Percentiles rank a stretch among this genome's conserved stretches.
These are phyloP conservation scores for Drosophila obscura DNA, from an alignment of 1,140 invertebrate species.

Conservation along the genomic window DNA sequence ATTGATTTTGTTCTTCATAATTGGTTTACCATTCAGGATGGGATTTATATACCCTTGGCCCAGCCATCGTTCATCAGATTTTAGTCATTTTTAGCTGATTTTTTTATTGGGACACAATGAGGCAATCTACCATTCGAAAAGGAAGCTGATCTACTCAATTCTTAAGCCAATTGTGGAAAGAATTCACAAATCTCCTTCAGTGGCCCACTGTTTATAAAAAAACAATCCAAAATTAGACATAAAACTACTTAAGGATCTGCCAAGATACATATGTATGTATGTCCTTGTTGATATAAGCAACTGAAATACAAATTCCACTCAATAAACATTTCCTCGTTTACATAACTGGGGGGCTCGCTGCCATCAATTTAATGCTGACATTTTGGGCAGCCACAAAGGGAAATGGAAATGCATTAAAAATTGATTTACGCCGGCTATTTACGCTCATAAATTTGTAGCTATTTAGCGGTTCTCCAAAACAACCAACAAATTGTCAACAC, in stretches of 20 bases:
- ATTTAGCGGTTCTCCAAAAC: constrained; percentile 74
- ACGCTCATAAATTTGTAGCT: constrained; percentile 81
- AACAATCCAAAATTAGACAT: not conserved
- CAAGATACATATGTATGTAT: not conserved
- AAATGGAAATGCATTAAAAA: constrained; percentile 81
- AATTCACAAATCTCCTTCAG: too few relatives aligned
- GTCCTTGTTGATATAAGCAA: constrained; percentile 1
- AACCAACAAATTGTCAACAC: constrained; percentile 77
- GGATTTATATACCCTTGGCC: too few relatives aligned
- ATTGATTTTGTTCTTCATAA: too few relatives aligned
- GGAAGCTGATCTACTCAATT: too few relatives aligned
- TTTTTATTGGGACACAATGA: too few relatives aligned
- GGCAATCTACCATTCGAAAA: not conserved
- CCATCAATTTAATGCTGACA: constrained; percentile 73
- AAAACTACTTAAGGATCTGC: not conserved
- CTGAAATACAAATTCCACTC: constrained; percentile 6
- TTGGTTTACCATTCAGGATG: not conserved
- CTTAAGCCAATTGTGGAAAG: too few relatives aligned
- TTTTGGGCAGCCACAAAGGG: constrained; percentile 41
- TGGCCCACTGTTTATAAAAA: not conserved
- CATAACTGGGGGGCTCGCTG: constrained; percentile 17
- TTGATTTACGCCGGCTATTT: constrained; percentile 73
- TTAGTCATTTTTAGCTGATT: too few relatives aligned
- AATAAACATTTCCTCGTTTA: constrained; percentile 41
- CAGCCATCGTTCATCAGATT: too few relatives aligned